These are phyloP conservation scores for Boleophthalmus pectinirostris DNA, from an alignment of 2,113 vertebrate genomes.

Conservation along the genomic window DNA sequence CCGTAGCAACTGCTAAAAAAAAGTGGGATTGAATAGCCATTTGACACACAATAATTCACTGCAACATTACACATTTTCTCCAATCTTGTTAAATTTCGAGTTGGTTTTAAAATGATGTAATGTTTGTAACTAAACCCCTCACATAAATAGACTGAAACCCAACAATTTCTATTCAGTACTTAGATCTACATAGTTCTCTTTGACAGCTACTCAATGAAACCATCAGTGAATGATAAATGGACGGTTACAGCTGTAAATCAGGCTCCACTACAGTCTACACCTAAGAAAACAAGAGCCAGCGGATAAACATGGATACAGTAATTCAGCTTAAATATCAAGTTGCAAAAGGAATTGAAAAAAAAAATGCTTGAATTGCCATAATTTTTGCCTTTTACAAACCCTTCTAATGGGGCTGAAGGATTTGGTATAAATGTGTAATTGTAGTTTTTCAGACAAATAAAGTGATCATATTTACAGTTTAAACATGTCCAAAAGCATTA, in stretches of 20 bases:
- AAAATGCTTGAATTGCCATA: not conserved
- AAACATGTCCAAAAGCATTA: too few species aligned
- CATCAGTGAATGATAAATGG: slow-evolving; percentile 32
- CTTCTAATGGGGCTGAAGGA: too few species aligned
- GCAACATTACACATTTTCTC: too few species aligned
- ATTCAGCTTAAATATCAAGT: too few species aligned
- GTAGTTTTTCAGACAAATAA: too few species aligned
- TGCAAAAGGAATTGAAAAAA: not conserved
- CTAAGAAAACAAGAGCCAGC: slow-evolving; percentile 32
- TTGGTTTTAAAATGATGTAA: not conserved
- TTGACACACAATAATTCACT: not conserved
- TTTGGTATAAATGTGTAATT: too few species aligned
- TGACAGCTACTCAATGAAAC: slow-evolving; percentile 46
- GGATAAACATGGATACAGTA: not conserved
- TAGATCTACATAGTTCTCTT: not conserved
- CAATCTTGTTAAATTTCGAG: not conserved
- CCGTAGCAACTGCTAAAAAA: not conserved
- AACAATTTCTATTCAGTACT: not conserved
- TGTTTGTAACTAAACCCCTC: too few species aligned
- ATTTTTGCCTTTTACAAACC: not conserved
- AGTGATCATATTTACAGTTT: too few species aligned
- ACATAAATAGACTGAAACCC: not conserved
- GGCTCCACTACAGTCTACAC: slow-evolving; percentile 21
- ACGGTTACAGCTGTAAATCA: slow-evolving; percentile 44
- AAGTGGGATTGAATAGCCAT: not conserved